A percentile compares a stretch with the other conserved stretches of the same genome.
Conservation (phyloP, 1,140 invertebrate species). For the Tribolium madens region DNA sequence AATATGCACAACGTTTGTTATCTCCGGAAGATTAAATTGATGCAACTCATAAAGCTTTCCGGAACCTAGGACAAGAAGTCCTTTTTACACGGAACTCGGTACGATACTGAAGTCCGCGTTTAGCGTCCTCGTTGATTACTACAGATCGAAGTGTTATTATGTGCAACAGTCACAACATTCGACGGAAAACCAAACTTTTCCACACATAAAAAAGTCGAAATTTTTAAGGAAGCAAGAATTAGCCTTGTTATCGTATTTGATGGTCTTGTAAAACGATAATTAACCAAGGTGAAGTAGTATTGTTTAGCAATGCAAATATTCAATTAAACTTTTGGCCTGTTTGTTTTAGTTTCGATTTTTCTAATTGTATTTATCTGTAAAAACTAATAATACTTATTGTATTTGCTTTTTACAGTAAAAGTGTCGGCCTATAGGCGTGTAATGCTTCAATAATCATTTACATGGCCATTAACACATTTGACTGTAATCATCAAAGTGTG, state of each 20-base stretch:
- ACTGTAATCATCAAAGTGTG: background rate
- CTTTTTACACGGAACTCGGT: background rate
- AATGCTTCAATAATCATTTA: constrained; percentile 1
- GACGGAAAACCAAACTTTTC: background rate
- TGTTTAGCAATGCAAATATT: no score
- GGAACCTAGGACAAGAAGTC: background rate
- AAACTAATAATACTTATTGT: background rate
- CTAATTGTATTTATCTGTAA: no score
- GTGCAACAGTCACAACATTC: background rate
- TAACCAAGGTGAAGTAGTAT: no score
- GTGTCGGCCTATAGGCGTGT: background rate
- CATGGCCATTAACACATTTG: background rate
- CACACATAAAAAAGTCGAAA: no score
- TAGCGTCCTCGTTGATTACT: background rate
- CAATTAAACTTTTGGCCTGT: no score
- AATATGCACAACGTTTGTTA: background rate
- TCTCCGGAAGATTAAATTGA: background rate
- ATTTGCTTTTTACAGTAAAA: background rate
- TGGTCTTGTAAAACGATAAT: no score
- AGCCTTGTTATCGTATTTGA: no score
- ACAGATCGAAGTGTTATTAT: background rate
- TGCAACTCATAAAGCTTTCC: background rate
- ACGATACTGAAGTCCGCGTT: background rate
- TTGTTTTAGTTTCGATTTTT: no score
- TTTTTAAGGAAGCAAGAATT: no score